phyloP scores from a whole-genome alignment of 2,113 vertebrate species.

The Cardinalis cardinalis region DNA sequence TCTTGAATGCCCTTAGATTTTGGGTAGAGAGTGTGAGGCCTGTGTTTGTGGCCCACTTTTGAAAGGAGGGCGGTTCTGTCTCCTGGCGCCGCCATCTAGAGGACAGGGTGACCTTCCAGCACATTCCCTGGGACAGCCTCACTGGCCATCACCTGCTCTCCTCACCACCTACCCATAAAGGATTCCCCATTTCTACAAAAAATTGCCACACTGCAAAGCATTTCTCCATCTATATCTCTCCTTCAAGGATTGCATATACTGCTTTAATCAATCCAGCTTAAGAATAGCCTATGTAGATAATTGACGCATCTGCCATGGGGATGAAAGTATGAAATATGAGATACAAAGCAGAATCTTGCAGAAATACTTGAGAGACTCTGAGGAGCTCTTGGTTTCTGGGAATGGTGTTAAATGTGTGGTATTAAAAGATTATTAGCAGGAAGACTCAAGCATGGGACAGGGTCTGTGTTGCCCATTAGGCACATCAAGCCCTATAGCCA shows the following conservation, averaged over 20 bases:
- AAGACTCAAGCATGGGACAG: background rate
- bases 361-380: background rate
- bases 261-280: background rate
- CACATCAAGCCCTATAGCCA: background rate
- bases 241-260: background rate
- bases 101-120: background rate
- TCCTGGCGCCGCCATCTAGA: conserved; percentile 5
- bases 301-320: background rate
- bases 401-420: background rate
- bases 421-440: background rate
- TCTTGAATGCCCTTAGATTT: background rate
- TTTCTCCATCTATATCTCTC: background rate
- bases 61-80: background rate
- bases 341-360: background rate
- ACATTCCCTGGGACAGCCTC: background rate
- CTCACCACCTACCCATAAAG: background rate
- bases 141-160: background rate
- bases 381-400: background rate
- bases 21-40: background rate
- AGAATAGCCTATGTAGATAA: background rate
- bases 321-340: background rate
- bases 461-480: background rate
- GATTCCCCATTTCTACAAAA: background rate
- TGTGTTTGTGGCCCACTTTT: background rate
- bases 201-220: background rate